Percentiles rank a stretch among this genome's conserved stretches.
phyloP scores from a whole-genome alignment of 2,797 vertebrate species.

The Myotis daubentonii region DNA sequence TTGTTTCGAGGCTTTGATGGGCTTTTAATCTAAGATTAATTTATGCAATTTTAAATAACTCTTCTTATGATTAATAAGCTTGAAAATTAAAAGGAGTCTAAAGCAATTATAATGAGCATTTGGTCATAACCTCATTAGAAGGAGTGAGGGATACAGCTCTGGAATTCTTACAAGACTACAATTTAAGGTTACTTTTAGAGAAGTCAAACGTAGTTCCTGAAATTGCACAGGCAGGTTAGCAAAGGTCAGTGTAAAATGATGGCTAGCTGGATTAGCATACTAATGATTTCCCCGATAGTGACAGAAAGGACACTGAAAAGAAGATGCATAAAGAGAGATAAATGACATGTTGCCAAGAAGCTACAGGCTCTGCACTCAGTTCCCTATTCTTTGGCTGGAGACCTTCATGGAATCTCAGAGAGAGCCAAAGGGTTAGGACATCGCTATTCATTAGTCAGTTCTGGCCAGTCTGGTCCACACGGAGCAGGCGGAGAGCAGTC shows the following conservation, averaged over 20 bases:
- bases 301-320: conserved; percentile 72
- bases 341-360: conserved; percentile 1
- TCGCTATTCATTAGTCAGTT: neutral
- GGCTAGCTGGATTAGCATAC: conserved; percentile 92
- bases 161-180: conserved; percentile 89
- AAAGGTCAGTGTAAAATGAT: conserved; percentile 89
- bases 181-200: conserved; percentile 88
- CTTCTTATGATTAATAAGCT: conserved; percentile 99
- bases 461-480: neutral
- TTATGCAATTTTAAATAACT: conserved; percentile 99
- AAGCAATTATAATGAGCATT: conserved; percentile 99
- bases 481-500: neutral
- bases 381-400: neutral
- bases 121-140: conserved; percentile 99
- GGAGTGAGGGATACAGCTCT: conserved; percentile 90
- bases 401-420: conserved; percentile 7
- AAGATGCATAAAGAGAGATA: conserved; percentile 69
- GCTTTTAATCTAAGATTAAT: conserved; percentile 99
- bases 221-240: conserved; percentile 87
- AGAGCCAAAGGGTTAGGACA: neutral
- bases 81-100: conserved; percentile 99
- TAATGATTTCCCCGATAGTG: conserved; percentile 89
- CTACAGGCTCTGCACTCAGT: neutral
- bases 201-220: conserved; percentile 85
- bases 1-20: conserved; percentile 98